Percentiles rank a stretch among this genome's conserved stretches.
phyloP scores from a whole-genome alignment of 2,888 invertebrate species.

The Folsomia manolachei region DNA sequence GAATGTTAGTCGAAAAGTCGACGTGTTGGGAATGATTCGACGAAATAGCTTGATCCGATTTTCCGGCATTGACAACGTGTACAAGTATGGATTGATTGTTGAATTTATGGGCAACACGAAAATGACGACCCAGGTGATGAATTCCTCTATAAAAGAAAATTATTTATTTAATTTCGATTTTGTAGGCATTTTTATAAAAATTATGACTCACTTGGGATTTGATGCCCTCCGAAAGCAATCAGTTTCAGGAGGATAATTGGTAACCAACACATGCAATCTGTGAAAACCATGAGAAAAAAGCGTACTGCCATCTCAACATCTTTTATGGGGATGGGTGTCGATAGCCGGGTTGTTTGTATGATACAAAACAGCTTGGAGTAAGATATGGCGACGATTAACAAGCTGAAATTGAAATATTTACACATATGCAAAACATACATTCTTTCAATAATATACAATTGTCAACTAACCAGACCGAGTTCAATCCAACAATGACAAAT shows the following conservation, averaged over 20 bases:
- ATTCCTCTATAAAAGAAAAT: slow-evolving; percentile 57
- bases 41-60: slow-evolving; percentile 18
- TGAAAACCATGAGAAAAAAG: slow-evolving; percentile 69
- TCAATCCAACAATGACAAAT: slow-evolving; percentile 67
- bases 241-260: slow-evolving; percentile 67
- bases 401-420: slow-evolving; percentile 55
- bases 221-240: slow-evolving; percentile 60
- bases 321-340: slow-evolving; percentile 57
- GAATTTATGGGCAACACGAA: slow-evolving; percentile 67
- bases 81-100: slow-evolving; percentile 65
- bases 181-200: too few species aligned
- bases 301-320: slow-evolving; percentile 66
- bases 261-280: slow-evolving; percentile 69
- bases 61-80: slow-evolving; percentile 63
- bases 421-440: too few species aligned
- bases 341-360: slow-evolving; percentile 63
- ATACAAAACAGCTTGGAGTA: slow-evolving; percentile 65
- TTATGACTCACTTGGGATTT: slow-evolving; percentile 61
- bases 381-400: slow-evolving; percentile 60
- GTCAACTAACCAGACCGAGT: slow-evolving; percentile 59
- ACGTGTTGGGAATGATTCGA: neutral
- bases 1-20: neutral
- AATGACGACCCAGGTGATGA: slow-evolving; percentile 66
- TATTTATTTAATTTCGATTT: neutral
- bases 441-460: too few species aligned